Conservation (phyloP, 2,888 invertebrate genomes). For the Mycalesis mineus region DNA sequence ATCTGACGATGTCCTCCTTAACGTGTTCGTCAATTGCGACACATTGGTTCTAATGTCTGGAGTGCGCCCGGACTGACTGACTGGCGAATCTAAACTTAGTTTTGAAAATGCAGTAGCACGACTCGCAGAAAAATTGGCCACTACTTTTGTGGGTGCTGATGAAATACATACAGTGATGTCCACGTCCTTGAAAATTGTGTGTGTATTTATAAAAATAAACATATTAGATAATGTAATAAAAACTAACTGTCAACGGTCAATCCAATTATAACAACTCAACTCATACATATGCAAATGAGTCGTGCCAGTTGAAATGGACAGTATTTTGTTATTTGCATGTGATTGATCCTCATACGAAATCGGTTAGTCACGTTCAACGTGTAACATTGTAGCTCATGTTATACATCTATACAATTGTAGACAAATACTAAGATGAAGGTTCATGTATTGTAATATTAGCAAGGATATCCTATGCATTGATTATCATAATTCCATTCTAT, state of each 20-base stretch:
- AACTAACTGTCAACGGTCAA: not conserved
- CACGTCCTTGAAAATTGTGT: not conserved
- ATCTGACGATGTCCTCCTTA: too few species aligned
- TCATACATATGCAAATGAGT: constrained; percentile 1
- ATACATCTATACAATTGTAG: too few species aligned
- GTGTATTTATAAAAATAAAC: not conserved
- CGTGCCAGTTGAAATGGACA: not conserved
- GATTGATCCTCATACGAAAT: not conserved
- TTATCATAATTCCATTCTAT: too few species aligned
- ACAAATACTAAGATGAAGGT: too few species aligned
- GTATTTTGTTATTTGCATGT: not conserved
- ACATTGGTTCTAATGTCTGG: not conserved
- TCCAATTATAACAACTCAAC: not conserved
- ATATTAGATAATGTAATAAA: not conserved
- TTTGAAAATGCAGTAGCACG: too few species aligned
- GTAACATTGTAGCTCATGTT: not conserved
- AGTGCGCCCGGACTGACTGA: not conserved
- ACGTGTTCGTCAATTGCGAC: too few species aligned
- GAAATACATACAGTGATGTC: too few species aligned
- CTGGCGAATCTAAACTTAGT: too few species aligned
- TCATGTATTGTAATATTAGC: too few species aligned
- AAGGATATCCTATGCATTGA: too few species aligned
- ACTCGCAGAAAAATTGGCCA: too few species aligned
- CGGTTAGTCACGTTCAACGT: not conserved
- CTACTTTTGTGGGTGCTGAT: too few species aligned